Evolutionary conservation across 2,888 invertebrate genomes (phyloP).

Genomic region (Incurvaria masculella): DNA sequence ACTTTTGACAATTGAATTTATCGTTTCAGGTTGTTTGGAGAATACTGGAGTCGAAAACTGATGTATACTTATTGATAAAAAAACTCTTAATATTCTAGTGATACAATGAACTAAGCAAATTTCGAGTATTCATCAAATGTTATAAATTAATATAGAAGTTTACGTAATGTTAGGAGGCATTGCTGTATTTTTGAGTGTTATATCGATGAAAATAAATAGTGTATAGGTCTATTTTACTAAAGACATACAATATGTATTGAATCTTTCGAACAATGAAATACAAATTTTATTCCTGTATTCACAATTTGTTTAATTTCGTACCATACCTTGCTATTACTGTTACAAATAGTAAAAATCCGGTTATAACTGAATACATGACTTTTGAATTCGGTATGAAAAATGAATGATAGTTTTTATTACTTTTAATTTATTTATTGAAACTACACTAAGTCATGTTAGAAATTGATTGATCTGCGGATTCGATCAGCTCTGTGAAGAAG

Average conservation of each 20-base stretch:
- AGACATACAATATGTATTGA: constrained; percentile 46
- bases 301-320: constrained; percentile 31
- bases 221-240: constrained; percentile 52
- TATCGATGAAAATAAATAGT: constrained; percentile 39
- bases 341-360: too few species aligned
- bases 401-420: too few species aligned
- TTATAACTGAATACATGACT: too few species aligned
- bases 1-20: not conserved
- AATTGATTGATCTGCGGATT: too few species aligned
- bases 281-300: constrained; percentile 53
- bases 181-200: constrained; percentile 53
- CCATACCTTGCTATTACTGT: too few species aligned
- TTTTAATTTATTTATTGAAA: too few species aligned
- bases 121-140: constrained; percentile 25
- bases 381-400: too few species aligned
- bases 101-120: constrained; percentile 15
- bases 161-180: constrained; percentile 37
- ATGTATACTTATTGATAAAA: constrained; percentile 2
- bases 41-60: not conserved
- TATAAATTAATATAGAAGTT: constrained; percentile 25
- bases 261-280: constrained; percentile 43
- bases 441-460: too few species aligned
- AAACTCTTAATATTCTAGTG: constrained; percentile 17
- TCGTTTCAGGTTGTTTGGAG: constrained; percentile 5
- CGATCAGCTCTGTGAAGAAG: too few species aligned